Conservation (phyloP, 2,888 invertebrate species). For the Aleiodes testaceus region DNA sequence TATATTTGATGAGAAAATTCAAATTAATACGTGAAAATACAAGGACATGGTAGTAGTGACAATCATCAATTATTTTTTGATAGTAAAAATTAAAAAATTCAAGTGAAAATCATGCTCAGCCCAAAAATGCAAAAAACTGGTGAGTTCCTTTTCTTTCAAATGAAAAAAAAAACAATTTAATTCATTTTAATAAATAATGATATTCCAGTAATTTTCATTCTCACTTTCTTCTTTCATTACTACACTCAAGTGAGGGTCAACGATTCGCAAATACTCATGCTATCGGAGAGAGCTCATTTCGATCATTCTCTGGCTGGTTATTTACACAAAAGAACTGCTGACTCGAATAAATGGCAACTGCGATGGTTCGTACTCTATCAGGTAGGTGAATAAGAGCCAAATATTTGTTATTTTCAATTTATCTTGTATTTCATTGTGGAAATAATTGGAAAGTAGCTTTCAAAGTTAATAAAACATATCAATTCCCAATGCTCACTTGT, state of each 20-base stretch:
- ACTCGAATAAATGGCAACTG: constrained; percentile 91
- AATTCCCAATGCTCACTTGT: too few relatives aligned
- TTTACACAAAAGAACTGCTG: constrained; percentile 88
- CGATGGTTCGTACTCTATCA: constrained; percentile 88
- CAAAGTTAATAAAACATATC: too few relatives aligned
- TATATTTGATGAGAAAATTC: constrained; percentile 3
- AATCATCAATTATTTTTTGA: constrained; percentile 18
- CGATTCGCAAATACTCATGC: constrained; percentile 87
- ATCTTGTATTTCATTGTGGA: too few relatives aligned
- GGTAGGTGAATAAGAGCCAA: constrained; percentile 74
- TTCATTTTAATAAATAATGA: not conserved
- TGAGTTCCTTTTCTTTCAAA: constrained; percentile 51
- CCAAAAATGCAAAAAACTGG: constrained; percentile 88
- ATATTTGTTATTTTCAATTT: too few relatives aligned
- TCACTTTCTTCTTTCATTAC: not conserved
- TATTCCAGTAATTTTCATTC: not conserved
- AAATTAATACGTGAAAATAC: not conserved
- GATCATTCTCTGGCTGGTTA: constrained; percentile 89
- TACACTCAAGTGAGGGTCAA: constrained; percentile 80
- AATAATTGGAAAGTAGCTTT: too few relatives aligned
- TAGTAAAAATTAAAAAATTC: not conserved
- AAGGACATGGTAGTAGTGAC: constrained; percentile 12
- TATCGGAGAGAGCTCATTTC: constrained; percentile 89
- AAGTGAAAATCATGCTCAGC: constrained; percentile 78
- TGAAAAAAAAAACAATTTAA: not conserved